A percentile compares a stretch with the other conserved stretches of the same genome.
Evolutionary conservation across 2,797 vertebrate species (phyloP).

Genomic region (Chloroceryle inda): DNA sequence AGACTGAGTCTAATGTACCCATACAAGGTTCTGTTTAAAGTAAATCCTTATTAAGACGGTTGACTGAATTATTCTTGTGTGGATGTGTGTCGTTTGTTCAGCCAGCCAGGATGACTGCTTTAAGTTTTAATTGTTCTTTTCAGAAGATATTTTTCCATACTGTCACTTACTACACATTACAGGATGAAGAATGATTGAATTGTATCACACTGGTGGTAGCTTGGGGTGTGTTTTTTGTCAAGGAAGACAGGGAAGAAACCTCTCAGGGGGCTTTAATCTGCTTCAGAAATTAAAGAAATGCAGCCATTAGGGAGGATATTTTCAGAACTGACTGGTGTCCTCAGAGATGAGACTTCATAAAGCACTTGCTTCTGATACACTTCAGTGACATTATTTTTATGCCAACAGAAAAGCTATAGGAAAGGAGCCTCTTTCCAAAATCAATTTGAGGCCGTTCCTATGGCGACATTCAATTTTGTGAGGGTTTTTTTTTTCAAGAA

Average conservation of each 20-base stretch:
- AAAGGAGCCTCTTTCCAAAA: constrained; percentile 45
- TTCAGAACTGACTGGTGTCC: constrained; percentile 50
- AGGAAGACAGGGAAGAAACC: constrained; percentile 1
- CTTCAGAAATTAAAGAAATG: constrained; percentile 57
- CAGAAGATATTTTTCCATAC: constrained; percentile 36
- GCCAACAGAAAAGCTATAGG: constrained; percentile 50
- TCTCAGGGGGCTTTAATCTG: constrained; percentile 15
- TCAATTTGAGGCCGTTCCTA: constrained; percentile 63
- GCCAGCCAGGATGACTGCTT: constrained; percentile 63
- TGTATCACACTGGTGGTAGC: constrained; percentile 33
- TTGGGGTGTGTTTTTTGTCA: not conserved
- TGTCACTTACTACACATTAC: not conserved
- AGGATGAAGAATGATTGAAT: constrained; percentile 31
- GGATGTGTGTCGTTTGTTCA: constrained; percentile 70
- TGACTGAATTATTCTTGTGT: constrained; percentile 74
- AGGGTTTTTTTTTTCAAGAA: not conserved
- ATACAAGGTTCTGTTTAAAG: constrained; percentile 78
- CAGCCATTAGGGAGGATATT: constrained; percentile 26
- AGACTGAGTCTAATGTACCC: constrained; percentile 77
- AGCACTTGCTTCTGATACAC: constrained; percentile 44
- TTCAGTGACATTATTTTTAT: constrained; percentile 60
- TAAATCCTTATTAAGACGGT: constrained; percentile 76
- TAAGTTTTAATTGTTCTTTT: constrained; percentile 53
- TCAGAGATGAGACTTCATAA: constrained; percentile 40
- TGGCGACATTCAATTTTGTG: constrained; percentile 33